A percentile compares a stretch with the other conserved stretches of the same genome.
These are phyloP conservation scores for Candoia aspera DNA, from an alignment of 2,113 vertebrate species.

Conservation along the genomic window DNA sequence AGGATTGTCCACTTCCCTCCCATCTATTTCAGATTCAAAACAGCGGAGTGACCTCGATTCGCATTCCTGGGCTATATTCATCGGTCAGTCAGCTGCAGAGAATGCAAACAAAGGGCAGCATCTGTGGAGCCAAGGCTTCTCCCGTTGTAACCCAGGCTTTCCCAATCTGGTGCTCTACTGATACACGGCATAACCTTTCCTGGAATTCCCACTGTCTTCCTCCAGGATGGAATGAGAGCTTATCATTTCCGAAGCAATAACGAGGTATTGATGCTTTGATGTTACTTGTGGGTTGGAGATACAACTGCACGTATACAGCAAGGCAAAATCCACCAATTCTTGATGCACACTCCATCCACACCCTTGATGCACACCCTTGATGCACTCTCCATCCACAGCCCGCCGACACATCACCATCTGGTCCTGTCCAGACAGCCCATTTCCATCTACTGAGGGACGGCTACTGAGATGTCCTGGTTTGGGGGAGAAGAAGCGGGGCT, in stretches of 20 bases:
- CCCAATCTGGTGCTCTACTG: neutral
- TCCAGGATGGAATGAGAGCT: neutral
- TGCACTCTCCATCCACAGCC: neutral
- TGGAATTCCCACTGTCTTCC: neutral
- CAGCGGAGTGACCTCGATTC: neutral
- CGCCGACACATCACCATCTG: neutral
- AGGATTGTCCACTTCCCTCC: neutral
- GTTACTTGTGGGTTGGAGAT: neutral
- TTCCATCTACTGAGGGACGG: neutral
- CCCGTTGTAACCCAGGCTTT: neutral
- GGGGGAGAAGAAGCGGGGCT: neutral
- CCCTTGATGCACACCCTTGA: neutral
- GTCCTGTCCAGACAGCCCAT: neutral
- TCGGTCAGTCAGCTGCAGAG: neutral
- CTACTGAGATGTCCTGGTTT: neutral
- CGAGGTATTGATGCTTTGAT: too few relatives aligned
- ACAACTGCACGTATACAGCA: neutral
- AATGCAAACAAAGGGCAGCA: neutral
- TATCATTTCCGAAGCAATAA: neutral
- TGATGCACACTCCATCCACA: neutral
- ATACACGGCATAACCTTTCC: neutral
- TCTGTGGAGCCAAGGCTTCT: neutral
- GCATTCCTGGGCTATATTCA: neutral
- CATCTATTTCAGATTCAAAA: neutral
- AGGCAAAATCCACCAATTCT: neutral